Evolutionary conservation across 2,113 vertebrate genomes (phyloP), one percentile per base, ranked within the genome.

Genomic region (Entelurus aequoreus): DNA sequence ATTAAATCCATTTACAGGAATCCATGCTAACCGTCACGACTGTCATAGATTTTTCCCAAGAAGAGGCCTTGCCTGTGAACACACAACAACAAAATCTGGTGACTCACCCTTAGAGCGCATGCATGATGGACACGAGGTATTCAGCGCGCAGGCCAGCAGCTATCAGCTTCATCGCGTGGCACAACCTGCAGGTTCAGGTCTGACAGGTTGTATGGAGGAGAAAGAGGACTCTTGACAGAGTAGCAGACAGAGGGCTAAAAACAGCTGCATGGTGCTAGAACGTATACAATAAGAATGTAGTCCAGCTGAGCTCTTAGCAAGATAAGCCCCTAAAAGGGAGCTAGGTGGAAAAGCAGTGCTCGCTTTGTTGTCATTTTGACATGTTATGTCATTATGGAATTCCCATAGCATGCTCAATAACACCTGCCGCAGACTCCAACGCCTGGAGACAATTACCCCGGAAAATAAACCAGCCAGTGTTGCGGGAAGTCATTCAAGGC

Each of bases 381-480:
- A 11, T 3, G 57, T 84, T 84, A 58, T 66, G 66, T 71, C 83
- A 83, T 53, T 50, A 56, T 48, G 55, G 63, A 48, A 62, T 84
- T 80, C 84, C 69, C 66, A 59, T 72, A 64, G 36, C 53, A 16
- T 66, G 67, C 73, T 60, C 15, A 74, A 71, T 53, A 78, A 69
- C 70, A 63, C 8, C 12, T 62, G 42, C 61, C 63, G 72, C 76
- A 82, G 68, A 75, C 62, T 50, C 63, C 37, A 50, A 81, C 69
- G 60, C 78, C 68, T 67, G 53, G 80, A 83, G 66, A 82, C 72
- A 48, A 62, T 38, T 66, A 19, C 46, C 38, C n/a, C 21, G 21
- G 69, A 58, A 69, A 69, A 66, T 75, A 83, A 87, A 86, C 78
- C 82, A 79, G 42, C 11, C 11, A 6, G 52, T 62, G 78, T 71